Percentiles rank a stretch among this genome's conserved stretches.
phyloP scores from a whole-genome alignment of 2,113 vertebrate species.

The Dolichallabes microphthalmus region DNA sequence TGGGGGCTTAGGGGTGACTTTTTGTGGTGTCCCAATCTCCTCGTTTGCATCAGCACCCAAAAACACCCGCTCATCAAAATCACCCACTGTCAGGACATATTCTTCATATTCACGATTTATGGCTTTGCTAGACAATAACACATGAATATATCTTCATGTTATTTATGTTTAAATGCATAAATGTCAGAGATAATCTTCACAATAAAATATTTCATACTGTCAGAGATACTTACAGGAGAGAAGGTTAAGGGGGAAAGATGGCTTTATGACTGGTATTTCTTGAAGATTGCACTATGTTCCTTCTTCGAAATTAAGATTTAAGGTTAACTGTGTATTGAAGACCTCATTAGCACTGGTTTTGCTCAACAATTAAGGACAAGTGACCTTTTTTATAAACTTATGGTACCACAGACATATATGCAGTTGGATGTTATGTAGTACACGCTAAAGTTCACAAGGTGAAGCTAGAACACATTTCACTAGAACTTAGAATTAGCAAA shows the following conservation, averaged over 20 bases:
- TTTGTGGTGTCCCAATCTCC: slow-evolving; percentile 91
- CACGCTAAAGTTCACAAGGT: background rate
- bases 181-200: background rate
- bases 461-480: background rate
- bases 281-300: too few relatives aligned
- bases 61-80: slow-evolving; percentile 96
- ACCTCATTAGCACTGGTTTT: too few relatives aligned
- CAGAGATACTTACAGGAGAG: too few relatives aligned
- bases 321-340: background rate
- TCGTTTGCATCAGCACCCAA: slow-evolving; percentile 92
- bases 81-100: slow-evolving; percentile 91
- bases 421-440: too few relatives aligned
- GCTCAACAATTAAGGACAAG: too few relatives aligned
- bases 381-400: too few relatives aligned
- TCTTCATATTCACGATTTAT: slow-evolving; percentile 95
- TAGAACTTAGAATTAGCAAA: background rate
- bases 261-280: too few relatives aligned
- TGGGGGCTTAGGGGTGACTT: slow-evolving; percentile 67
- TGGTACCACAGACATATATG: too few relatives aligned
- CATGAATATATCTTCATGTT: background rate
- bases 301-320: background rate
- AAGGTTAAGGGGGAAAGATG: too few relatives aligned
- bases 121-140: slow-evolving; percentile 79
- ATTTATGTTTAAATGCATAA: background rate
- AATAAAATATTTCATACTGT: background rate